Evolutionary conservation across 2,797 vertebrate species (phyloP), one percentile per base, ranked within the genome.

Genomic region (Champsocephalus esox): DNA sequence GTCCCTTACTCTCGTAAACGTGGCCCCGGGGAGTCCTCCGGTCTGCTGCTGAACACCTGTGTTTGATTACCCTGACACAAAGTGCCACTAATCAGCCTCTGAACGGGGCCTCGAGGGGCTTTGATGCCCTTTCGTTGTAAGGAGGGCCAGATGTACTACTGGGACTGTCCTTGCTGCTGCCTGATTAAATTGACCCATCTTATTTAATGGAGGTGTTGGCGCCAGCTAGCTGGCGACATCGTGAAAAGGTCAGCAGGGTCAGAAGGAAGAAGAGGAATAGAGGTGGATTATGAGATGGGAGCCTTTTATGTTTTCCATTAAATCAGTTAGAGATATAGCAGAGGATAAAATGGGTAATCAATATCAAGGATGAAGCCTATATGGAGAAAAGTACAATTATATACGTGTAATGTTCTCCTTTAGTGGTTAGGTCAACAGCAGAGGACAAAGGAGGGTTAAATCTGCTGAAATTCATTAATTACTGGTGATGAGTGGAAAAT

Each of bases 191-290:
- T 85, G 88, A 85, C 83, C 87, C 80, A 73, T 80, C 68, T 70
- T 89, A 82, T 92, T 93, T 93, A 91, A 88, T 89, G 70, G 80
- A 80, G 73, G 77, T 81, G 38, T 46, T 45, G 87, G 86, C 80
- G 77, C 80, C 68, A 0, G 49, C 59, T 44, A 52, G 66, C 62
- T 34, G n/a, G 69, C 77, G 66, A 81, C 57, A 16, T 34, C 43
- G 60, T 63, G 55, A 49, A 68, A 66, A 71, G 73, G 73, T 86
- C 61, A 62, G 45, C 50, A 43, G 56, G 73, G 84, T 90, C 76
- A 57, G 54, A 17, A 17, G 49, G 72, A 87, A 41, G 66, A 73
- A 73, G 77, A 60, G 46, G 41, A 85, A 81, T 21, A 58, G 54
- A 79, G 55, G 51, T 57, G 28, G 66, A 56, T 74, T 74, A 68